Base-by-base conservation (phyloP, 2,797 vertebrate genomes). In the Macroramphosus scolopax region DNA sequence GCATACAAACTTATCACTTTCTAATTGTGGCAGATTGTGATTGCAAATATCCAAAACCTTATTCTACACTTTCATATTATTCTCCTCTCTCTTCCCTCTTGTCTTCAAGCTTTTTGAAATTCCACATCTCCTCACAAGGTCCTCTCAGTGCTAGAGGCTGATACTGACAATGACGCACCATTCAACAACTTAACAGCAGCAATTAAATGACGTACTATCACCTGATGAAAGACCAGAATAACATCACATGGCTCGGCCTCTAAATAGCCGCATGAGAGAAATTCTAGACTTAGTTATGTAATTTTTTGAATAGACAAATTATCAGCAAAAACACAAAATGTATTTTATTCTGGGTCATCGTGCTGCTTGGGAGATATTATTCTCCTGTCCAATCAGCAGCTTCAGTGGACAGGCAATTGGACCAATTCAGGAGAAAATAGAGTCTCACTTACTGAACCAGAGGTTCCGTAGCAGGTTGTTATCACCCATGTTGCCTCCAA, bases 361-460 rank as follows among this genome's bases (percentile, higher is more conserved):
- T n/a, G n/a, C n/a, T n/a, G n/a, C n/a, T n/a, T n/a, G n/a, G n/a
- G n/a, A n/a, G n/a, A n/a, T n/a, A n/a, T n/a, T n/a, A n/a, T n/a
- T n/a, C n/a, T n/a, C n/a, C n/a, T n/a, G n/a, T n/a, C n/a, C n/a
- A n/a, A n/a, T n/a, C n/a, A n/a, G n/a, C n/a, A n/a, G n/a, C n/a
- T n/a, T n/a, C n/a, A n/a, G n/a, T n/a, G n/a, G n/a, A n/a, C n/a
- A n/a, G n/a, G n/a, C n/a, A n/a, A n/a, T n/a, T n/a, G n/a, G n/a
- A n/a, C n/a, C n/a, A n/a, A n/a, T n/a, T n/a, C n/a, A n/a, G n/a
- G n/a, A n/a, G n/a, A n/a, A n/a, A n/a, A 22, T 17, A 17, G 33
- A 17, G 8, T 42, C 2, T 46, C 13, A 68, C 95, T 94, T 91
- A 99, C 96, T 95, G 42, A 97, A 92, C 94, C 93, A 96, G 73